A percentile compares a stretch with the other conserved stretches of the same genome.
These are phyloP conservation scores for Asobara japonica DNA, from an alignment of 1,140 invertebrate species.

Conservation along the genomic window DNA sequence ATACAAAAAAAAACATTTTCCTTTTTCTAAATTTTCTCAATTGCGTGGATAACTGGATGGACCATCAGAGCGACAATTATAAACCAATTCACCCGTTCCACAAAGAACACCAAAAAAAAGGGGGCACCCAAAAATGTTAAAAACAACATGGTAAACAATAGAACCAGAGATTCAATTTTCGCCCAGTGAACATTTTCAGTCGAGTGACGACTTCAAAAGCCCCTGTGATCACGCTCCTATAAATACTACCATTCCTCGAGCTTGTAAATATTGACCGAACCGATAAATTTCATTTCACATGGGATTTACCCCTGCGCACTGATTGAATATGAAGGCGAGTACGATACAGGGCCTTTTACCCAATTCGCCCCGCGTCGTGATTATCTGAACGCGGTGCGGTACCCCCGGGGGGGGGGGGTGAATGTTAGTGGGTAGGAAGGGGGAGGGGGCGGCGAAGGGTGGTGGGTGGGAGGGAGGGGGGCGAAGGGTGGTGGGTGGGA, in stretches of 20 bases:
- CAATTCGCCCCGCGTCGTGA: not conserved
- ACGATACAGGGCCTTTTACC: not conserved
- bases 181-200: too few relatives aligned
- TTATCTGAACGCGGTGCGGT: too few relatives aligned
- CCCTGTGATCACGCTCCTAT: conserved; percentile 40
- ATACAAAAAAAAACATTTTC: too few relatives aligned
- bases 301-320: conserved; percentile 48
- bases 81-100: not conserved
- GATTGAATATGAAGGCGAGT: conserved; percentile 47
- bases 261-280: conserved; percentile 50
- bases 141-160: conserved; percentile 31
- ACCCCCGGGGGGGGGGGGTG: too few relatives aligned
- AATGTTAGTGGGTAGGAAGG: too few relatives aligned
- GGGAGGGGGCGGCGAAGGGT: too few relatives aligned
- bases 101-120: not conserved
- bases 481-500: too few relatives aligned
- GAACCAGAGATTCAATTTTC: not conserved
- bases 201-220: conserved; percentile 4
- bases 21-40: too few relatives aligned
- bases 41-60: too few relatives aligned
- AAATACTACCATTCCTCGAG: conserved; percentile 45
- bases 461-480: too few relatives aligned
- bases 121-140: not conserved
- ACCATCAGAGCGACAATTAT: not conserved
- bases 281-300: conserved; percentile 50